A percentile compares a stretch with the other conserved stretches of the same genome.
Conservation (phyloP, 2,113 vertebrate genomes). For the Oenanthe oenanthe region DNA sequence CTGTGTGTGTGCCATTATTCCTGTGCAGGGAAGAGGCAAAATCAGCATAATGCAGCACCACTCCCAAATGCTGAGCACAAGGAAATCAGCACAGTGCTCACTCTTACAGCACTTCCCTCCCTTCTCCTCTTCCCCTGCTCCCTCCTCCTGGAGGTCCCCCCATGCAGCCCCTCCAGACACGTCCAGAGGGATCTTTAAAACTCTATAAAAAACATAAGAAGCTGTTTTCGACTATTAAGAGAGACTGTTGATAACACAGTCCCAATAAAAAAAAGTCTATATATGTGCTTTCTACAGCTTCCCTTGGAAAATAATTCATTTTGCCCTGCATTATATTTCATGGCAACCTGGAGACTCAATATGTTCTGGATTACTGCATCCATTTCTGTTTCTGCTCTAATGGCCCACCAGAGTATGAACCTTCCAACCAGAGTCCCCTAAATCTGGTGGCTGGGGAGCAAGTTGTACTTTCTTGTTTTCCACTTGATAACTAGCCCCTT, state of each 20-base stretch:
- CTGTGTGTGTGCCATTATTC: rapidly evolving
- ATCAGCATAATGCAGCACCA: neutral
- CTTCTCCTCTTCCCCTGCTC: neutral
- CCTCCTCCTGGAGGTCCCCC: constrained; percentile 1
- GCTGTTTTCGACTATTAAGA: constrained; percentile 72
- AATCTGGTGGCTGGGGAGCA: constrained; percentile 69
- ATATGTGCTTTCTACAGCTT: constrained; percentile 72
- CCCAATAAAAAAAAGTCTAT: constrained; percentile 70
- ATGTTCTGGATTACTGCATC: constrained; percentile 78
- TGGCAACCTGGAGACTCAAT: constrained; percentile 74
- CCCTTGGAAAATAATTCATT: constrained; percentile 74
- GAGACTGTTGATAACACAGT: constrained; percentile 72
- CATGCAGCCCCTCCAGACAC: neutral
- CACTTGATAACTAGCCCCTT: constrained; percentile 77
- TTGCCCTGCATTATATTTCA: constrained; percentile 75
- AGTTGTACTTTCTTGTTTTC: constrained; percentile 74
- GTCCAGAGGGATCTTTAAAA: constrained; percentile 69
- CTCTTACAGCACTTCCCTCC: neutral
- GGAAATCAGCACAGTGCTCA: neutral
- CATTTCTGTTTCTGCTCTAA: constrained; percentile 73
- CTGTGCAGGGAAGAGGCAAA: neutral
- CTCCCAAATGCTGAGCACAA: neutral
- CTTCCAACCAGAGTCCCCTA: constrained; percentile 74
- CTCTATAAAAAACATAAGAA: constrained; percentile 73
- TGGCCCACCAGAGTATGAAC: constrained; percentile 67